Percentiles rank a stretch among this genome's conserved stretches.
These are phyloP conservation scores for Podarcis raffonei DNA, from an alignment of 2,113 vertebrate species.

Conservation along the genomic window DNA sequence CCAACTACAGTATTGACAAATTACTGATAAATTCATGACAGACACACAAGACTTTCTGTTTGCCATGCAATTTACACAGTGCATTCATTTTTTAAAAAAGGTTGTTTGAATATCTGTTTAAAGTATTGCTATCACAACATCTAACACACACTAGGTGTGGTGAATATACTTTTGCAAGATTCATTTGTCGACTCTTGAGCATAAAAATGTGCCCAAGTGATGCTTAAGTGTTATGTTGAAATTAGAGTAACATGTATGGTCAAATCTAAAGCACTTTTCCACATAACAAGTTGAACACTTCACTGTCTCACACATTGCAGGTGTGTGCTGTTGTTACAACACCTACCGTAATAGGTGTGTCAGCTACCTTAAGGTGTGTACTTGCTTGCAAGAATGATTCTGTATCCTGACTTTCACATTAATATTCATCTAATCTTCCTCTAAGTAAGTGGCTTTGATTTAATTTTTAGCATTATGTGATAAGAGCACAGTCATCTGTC, in stretches of 20 bases:
- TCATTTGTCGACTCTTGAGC: constrained; percentile 44
- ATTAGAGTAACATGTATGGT: constrained; percentile 64
- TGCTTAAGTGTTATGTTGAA: constrained; percentile 70
- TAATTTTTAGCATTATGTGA: not conserved
- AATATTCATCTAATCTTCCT: constrained; percentile 58
- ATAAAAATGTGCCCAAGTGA: constrained; percentile 54
- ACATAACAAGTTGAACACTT: constrained; percentile 58
- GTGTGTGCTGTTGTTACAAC: constrained; percentile 69
- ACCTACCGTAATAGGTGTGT: constrained; percentile 60
- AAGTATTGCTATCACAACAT: constrained; percentile 56
- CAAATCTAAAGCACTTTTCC: constrained; percentile 61
- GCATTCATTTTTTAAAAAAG: not conserved
- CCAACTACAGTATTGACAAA: not conserved
- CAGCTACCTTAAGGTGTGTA: constrained; percentile 60
- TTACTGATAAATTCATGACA: not conserved
- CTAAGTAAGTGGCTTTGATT: constrained; percentile 16
- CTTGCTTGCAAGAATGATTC: constrained; percentile 67
- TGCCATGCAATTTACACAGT: not conserved
- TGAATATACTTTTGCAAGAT: constrained; percentile 55
- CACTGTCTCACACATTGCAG: constrained; percentile 38
- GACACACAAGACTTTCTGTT: not conserved
- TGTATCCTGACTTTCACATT: constrained; percentile 52
- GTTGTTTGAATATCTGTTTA: not conserved
- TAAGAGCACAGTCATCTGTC: constrained; percentile 14
- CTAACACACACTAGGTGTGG: constrained; percentile 66